Conservation (phyloP, 2,797 vertebrate species). For the Spea hammondii region DNA sequence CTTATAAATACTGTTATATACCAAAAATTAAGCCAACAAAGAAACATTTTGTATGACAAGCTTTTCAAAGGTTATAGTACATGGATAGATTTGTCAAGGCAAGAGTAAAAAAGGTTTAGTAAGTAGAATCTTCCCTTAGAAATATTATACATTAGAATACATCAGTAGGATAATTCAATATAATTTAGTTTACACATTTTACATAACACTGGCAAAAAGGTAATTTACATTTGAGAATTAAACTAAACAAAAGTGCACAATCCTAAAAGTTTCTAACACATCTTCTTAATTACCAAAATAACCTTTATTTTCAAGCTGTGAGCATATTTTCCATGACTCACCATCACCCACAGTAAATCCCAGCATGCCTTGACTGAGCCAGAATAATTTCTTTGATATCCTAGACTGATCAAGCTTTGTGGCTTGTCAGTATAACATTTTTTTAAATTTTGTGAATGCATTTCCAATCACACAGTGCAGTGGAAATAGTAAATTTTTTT, state of each 20-base stretch:
- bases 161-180: too few relatives aligned
- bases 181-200: too few relatives aligned
- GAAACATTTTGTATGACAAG: too few relatives aligned
- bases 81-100: too few relatives aligned
- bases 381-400: slow-evolving; percentile 34
- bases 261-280: slow-evolving; percentile 5
- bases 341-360: slow-evolving; percentile 25
- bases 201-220: too few relatives aligned
- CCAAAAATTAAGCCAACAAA: too few relatives aligned
- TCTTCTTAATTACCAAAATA: slow-evolving; percentile 33
- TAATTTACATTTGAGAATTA: too few relatives aligned
- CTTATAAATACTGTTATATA: too few relatives aligned
- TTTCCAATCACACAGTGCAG: slow-evolving; percentile 23
- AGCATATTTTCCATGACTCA: slow-evolving; percentile 32
- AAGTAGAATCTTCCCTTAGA: too few relatives aligned
- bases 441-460: slow-evolving; percentile 23
- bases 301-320: slow-evolving; percentile 37
- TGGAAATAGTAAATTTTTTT: neutral
- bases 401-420: slow-evolving; percentile 32
- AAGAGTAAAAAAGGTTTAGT: too few relatives aligned
- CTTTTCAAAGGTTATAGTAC: too few relatives aligned
- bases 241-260: neutral
- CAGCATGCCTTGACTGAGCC: slow-evolving; percentile 37
- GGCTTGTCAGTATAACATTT: slow-evolving; percentile 15
- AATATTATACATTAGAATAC: too few relatives aligned